phyloP scores from a whole-genome alignment of 1,140 invertebrate genomes.

The Drosophila pseudoananassae region DNA sequence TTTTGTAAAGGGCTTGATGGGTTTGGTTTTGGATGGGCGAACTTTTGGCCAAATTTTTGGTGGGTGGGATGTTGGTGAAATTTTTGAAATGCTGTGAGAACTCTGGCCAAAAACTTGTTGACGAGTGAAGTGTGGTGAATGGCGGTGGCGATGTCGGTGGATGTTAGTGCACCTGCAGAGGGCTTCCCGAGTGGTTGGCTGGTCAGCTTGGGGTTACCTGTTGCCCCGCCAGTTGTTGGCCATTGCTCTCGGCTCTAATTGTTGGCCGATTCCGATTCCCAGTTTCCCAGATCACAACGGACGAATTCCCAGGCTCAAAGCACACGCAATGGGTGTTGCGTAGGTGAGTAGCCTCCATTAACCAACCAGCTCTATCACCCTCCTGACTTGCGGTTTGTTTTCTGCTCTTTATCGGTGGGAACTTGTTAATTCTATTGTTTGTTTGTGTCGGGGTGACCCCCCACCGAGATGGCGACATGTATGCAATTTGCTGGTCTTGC shows the following conservation, averaged over 20 bases:
- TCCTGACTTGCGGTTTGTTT: conserved; percentile 43
- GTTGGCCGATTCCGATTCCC: conserved; percentile 24
- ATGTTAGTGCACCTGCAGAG: not conserved
- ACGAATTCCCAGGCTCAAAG: conserved; percentile 11
- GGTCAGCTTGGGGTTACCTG: conserved; percentile 17
- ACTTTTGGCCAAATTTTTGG: conserved; percentile 33
- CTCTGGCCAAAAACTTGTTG: conserved; percentile 21
- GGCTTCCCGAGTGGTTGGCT: conserved; percentile 5
- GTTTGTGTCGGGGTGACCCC: conserved; percentile 21
- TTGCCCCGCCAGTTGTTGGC: conserved; percentile 11
- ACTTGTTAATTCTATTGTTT: conserved; percentile 30
- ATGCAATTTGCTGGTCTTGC: conserved; percentile 9
- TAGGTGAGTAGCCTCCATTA: conserved; percentile 59
- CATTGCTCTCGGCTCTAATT: conserved; percentile 33
- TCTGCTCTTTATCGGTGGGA: conserved; percentile 22
- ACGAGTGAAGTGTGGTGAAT: conserved; percentile 36
- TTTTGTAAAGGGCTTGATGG: not conserved
- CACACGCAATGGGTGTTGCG: conserved; percentile 38
- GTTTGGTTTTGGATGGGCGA: conserved; percentile 14
- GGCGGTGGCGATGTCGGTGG: not conserved
- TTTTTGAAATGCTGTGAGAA: not conserved
- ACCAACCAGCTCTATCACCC: conserved; percentile 22
- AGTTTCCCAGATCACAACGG: not conserved
- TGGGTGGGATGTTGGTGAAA: not conserved
- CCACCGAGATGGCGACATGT: conserved; percentile 24